Base-by-base conservation (phyloP, 2,797 vertebrate species). In the Chloroceryle inda region DNA sequence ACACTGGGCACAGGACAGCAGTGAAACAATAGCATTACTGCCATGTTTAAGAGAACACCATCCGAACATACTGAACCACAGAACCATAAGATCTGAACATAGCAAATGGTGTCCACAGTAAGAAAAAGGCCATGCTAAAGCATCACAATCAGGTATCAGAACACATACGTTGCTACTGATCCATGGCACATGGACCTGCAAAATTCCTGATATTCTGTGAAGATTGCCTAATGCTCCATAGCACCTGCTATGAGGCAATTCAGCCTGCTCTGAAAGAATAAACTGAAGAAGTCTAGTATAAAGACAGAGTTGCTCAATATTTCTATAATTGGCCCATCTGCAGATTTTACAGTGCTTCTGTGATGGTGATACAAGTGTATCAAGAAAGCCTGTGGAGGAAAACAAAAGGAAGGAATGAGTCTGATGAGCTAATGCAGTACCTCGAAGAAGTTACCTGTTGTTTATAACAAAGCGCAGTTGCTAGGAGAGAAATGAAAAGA, bases 321-420 rank as follows among this genome's bases (percentile, higher is more conserved):
- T 80, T 56, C 73, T 55, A 5, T 33, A 73, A 81, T 88, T 85
- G 67, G 26, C 37, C 31, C 72, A 29, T 38, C 47, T 79, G 47
- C 24, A 69, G 81, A 71, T 29, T 82, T 75, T 89, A n/a, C n/a
- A 72, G 45, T 37, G 31, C 24, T 94, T 89, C 49, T 66, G 37
- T 0, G 14, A 88, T n/a, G 71, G 68, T 26, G 55, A 75, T 64
- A 37, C 24, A 73, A 71, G 0, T 0, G 59, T 13, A 71, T 42
- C 27, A 85, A 69, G 81, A 88, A 68, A 75, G 17, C 9, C 13
- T 24, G 26, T 7, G n/a, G 62, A 63, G 16, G 42, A 53, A 84
- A 80, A 84, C 6, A 33, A 16, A 78, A 71, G 37, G 45, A 88
- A 88, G 37, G 45, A 88, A 88, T 15, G 62, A 84, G 35, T 62